Base-by-base conservation (phyloP, 2,888 invertebrate species). In the Nomada ferruginata region DNA sequence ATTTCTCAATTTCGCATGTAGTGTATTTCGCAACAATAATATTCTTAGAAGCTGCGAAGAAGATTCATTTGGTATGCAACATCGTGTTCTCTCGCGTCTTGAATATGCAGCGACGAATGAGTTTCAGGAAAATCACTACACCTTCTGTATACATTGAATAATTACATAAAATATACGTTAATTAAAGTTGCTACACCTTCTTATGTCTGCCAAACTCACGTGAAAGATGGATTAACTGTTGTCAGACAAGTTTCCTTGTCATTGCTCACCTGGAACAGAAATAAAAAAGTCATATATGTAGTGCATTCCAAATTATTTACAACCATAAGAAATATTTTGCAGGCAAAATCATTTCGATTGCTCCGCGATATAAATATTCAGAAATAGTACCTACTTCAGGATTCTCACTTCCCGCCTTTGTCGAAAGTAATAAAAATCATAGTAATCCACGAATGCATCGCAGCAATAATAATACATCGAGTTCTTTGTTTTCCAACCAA, bases 191-290 rank as follows among this genome's bases (percentile, higher is more conserved):
- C 5, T n/a, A 15, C 10, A n/a, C 0, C 9, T 42, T 42, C 42
- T 20, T 44, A 57, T 15, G 2, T 36, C 42, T 44, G 0, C 44
- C 42, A 23, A 26, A 76, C 78, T 81, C 74, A 77, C 82, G 59
- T 53, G 63, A 2, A 18, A 13, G 15, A 4, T 15, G 1, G 13
- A 1, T 5, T 47, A 2, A 13, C 42, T 47, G 4, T 23, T 59
- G 18, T 52, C 15, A 20, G 44, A 50, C 42, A 63, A 50, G 13
- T 66, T 52, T 61, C 42, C 18, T 9, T 60, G 60, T 55, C 11
- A 42, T 63, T 11, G 55, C 90, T 88, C 78, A 90, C 90, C 88
- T 89, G 84, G 29, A 90, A 89, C 88, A 88, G 50, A 87, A 79
- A 47, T 47, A 47, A 15, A 47, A 20, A n/a, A 55, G 7, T 7